Evolutionary conservation across 2,797 vertebrate species (phyloP), one percentile per base, ranked within the genome.

Genomic region (Eulemur albifrons): DNA sequence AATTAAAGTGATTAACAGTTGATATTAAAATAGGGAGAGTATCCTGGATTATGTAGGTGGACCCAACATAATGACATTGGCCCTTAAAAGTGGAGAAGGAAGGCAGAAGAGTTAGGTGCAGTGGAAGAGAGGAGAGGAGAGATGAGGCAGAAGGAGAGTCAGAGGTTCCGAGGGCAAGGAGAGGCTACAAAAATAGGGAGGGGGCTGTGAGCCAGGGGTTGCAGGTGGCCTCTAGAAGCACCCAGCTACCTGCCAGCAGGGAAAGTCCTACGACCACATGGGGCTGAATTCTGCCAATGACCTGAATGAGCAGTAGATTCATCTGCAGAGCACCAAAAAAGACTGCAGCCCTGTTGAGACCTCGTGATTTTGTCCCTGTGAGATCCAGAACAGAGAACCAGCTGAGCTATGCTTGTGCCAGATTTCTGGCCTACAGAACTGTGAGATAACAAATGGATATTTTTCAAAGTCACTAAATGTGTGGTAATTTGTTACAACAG

Each of bases 351-450:
- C 50, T 92, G 45, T 86, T 80, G 82, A 84, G 40, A 77, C 27
- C 32, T 95, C 25, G 30, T 96, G 95, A 45, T 75, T 92, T 93
- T 72, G 61, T 72, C 87, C 70, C 90, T 72, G 35, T 52, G 84
- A 89, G 52, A 81, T 48, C 54, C 72, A 82, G 40, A 80, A 30
- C 72, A 87, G 83, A 90, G n/a, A 59, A 59, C 12, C 12, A 86
- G 21, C 35, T 69, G 63, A 81, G 52, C 35, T 15, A 14, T 20
- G 8, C 15, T n/a, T n/a, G 3, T 77, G 27, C 61, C 82, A 65
- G 38, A 63, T 54, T 70, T 77, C 67, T 92, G 67, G 40, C 38
- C 35, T 45, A 27, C 38, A 40, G 52, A 86, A 90, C 52, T 50
- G 23, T 86, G 7, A 82, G 40, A 70, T 82, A 43, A 35, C 43